Conservation (phyloP, 2,888 invertebrate species). For the Gymnocheta viridis region DNA sequence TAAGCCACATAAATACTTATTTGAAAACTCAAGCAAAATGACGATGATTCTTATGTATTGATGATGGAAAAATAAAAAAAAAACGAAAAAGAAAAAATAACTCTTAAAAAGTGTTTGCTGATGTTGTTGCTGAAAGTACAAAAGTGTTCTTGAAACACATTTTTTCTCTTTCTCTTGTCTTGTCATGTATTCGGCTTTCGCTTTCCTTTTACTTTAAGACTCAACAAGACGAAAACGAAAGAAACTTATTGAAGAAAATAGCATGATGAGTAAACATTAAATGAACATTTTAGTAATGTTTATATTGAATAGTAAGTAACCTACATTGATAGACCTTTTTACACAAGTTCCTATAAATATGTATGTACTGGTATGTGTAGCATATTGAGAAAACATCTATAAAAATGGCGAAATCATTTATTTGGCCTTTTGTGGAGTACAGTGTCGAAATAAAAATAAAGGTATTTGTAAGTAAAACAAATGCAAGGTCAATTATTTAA, state of each 20-base stretch:
- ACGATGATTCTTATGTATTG: conserved; percentile 3
- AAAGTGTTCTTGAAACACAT: background rate
- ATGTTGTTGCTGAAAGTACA: background rate
- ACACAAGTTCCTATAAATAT: background rate
- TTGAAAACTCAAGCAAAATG: conserved; percentile 5
- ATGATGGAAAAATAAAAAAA: conserved; percentile 10
- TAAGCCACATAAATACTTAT: conserved; percentile 9
- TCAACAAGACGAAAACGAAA: background rate
- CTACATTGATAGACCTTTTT: background rate
- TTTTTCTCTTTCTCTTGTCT: background rate
- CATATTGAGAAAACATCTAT: background rate
- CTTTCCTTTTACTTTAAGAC: background rate
- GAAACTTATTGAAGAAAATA: background rate
- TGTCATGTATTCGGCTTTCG: background rate
- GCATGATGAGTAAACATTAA: conserved; percentile 24
- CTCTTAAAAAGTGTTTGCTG: background rate
- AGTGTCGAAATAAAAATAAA: background rate
- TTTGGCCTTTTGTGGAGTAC: background rate
- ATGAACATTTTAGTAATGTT: conserved; percentile 28
- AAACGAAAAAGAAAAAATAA: no score
- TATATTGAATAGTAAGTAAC: conserved; percentile 3
- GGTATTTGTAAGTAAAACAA: conserved; percentile 23
- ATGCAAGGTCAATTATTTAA: conserved; percentile 54
- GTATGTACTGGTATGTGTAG: no score
- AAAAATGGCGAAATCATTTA: conserved; percentile 8